Conservation (phyloP, 1,140 invertebrate species). For the Eriosoma lanigerum region DNA sequence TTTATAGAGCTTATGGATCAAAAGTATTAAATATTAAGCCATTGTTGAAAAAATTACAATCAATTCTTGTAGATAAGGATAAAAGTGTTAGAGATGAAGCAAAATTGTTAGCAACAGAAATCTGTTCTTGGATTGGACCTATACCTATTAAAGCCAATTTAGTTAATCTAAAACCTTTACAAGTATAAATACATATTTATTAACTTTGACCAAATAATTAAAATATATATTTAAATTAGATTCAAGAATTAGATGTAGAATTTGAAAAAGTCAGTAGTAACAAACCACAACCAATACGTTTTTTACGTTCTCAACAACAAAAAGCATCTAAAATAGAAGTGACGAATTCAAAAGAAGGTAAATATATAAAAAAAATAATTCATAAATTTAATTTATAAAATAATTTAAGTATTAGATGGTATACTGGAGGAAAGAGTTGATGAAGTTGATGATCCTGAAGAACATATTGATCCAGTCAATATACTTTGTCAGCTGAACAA, state of each 20-base stretch:
- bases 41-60: constrained; percentile 82
- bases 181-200: constrained; percentile 57
- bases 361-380: constrained; percentile 24
- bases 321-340: constrained; percentile 68
- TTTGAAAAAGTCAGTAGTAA: constrained; percentile 76
- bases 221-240: constrained; percentile 58
- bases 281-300: constrained; percentile 75
- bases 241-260: constrained; percentile 85
- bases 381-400: neutral
- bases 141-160: constrained; percentile 82
- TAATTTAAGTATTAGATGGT: constrained; percentile 4
- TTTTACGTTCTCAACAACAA: constrained; percentile 85
- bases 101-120: constrained; percentile 84
- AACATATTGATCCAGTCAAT: constrained; percentile 87
- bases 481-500: constrained; percentile 90
- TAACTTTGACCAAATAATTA: neutral
- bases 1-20: constrained; percentile 78
- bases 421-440: constrained; percentile 64
- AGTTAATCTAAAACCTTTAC: constrained; percentile 81
- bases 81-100: constrained; percentile 89
- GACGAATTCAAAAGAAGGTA: constrained; percentile 60
- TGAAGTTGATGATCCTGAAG: constrained; percentile 77
- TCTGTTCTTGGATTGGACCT: constrained; percentile 88
- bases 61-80: constrained; percentile 86
- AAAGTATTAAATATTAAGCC: constrained; percentile 89